Conservation (phyloP, 2,888 invertebrate genomes). For the Luperina nickerlii region DNA sequence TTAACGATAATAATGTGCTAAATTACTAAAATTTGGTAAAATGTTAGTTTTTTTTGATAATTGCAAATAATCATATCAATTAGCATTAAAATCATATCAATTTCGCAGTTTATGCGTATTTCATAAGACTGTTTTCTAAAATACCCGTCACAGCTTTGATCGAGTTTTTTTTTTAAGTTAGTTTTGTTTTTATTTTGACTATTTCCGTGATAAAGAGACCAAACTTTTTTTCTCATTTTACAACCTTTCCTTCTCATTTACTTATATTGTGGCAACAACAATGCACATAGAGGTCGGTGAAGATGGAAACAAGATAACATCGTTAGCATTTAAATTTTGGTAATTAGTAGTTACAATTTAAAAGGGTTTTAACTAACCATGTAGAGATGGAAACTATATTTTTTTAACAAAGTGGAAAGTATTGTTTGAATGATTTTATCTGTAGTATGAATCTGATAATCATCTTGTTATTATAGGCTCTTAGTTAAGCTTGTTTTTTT, state of each 20-base stretch:
- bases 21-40: background rate
- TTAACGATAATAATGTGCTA: background rate
- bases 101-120: background rate
- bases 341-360: constrained; percentile 45
- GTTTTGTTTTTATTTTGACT: too few relatives aligned
- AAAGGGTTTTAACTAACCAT: constrained; percentile 26
- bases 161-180: too few relatives aligned
- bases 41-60: background rate
- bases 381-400: constrained; percentile 19
- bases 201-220: too few relatives aligned
- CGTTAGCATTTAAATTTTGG: constrained; percentile 35
- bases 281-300: constrained; percentile 45
- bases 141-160: too few relatives aligned
- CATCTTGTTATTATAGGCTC: background rate
- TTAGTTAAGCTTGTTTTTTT: background rate
- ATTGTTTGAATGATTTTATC: constrained; percentile 17
- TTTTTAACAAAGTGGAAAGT: constrained; percentile 32
- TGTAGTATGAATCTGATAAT: background rate
- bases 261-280: background rate
- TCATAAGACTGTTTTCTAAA: too few relatives aligned
- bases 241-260: constrained; percentile 4
- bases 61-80: background rate
- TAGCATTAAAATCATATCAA: background rate
- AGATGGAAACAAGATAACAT: constrained; percentile 46
- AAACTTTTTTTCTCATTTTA: background rate